A percentile compares a stretch with the other conserved stretches of the same genome.
These are phyloP conservation scores for Ormyrus thymus DNA, from an alignment of 2,888 invertebrate genomes.

Conservation along the genomic window DNA sequence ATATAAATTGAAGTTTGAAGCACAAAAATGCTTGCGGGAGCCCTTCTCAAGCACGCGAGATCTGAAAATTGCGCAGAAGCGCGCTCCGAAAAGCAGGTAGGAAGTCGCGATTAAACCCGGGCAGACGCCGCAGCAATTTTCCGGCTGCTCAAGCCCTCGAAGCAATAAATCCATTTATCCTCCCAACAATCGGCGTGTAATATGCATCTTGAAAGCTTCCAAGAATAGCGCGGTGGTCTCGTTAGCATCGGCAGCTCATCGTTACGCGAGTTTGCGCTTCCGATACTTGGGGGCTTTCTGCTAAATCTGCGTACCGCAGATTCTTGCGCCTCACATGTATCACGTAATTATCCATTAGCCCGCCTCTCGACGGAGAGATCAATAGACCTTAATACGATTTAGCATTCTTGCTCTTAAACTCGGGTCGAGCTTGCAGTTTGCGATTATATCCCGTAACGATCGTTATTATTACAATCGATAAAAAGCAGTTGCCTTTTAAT, in stretches of 20 bases:
- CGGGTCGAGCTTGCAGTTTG: too few species aligned
- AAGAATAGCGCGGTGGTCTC: slow-evolving; percentile 9
- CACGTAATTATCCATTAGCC: too few species aligned
- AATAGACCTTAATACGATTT: too few species aligned
- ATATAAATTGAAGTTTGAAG: background rate
- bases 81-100: background rate
- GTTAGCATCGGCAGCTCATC: slow-evolving; percentile 12
- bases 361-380: too few species aligned
- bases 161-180: background rate
- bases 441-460: too few species aligned
- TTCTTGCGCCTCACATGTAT: too few species aligned
- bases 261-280: background rate
- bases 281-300: too few species aligned
- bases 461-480: too few species aligned
- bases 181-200: background rate
- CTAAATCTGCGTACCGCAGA: too few species aligned
- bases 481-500: too few species aligned
- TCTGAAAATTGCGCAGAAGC: slow-evolving; percentile 18
- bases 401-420: too few species aligned
- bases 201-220: slow-evolving; percentile 12
- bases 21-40: background rate
- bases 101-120: slow-evolving; percentile 10
- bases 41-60: slow-evolving; percentile 27
- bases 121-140: slow-evolving; percentile 41
- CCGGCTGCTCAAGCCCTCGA: slow-evolving; percentile 26